phyloP scores from a whole-genome alignment of 2,888 invertebrate genomes.

The Caenorhabditis auriculariae region DNA sequence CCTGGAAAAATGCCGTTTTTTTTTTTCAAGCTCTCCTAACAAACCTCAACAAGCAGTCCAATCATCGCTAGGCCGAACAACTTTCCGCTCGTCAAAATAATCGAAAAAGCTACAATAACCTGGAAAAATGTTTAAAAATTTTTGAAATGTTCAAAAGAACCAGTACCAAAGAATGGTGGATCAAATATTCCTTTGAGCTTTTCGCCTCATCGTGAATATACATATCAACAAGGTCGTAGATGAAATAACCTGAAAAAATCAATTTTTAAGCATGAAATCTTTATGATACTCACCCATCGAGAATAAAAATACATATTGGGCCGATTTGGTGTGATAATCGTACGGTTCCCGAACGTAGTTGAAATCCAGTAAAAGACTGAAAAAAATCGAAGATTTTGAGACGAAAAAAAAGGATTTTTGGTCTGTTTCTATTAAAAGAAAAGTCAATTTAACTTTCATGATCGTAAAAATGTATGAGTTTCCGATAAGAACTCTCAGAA shows the following conservation, averaged over 20 bases:
- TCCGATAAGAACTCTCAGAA: too few relatives aligned
- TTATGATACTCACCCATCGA: conserved; percentile 32
- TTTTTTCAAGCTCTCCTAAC: too few relatives aligned
- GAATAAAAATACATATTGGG: conserved; percentile 47
- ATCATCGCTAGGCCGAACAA: conserved; percentile 50
- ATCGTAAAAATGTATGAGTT: too few relatives aligned
- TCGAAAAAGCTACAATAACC: conserved; percentile 42
- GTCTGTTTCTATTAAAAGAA: too few relatives aligned
- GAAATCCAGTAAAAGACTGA: conserved; percentile 36
- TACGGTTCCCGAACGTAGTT: conserved; percentile 46
- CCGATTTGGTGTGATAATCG: conserved; percentile 35
- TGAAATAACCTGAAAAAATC: conserved; percentile 32
- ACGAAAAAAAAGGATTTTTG: background rate
- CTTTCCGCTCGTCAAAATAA: conserved; percentile 36
- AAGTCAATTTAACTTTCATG: too few relatives aligned
- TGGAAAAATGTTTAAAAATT: conserved; percentile 1
- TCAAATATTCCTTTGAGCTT: conserved; percentile 45
- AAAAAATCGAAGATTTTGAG: conserved; percentile 5
- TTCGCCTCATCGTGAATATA: conserved; percentile 42
- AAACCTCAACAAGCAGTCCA: conserved; percentile 43
- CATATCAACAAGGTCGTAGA: conserved; percentile 49
- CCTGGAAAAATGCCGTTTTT: conserved; percentile 12
- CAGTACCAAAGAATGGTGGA: conserved; percentile 46
- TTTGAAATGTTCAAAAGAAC: background rate
- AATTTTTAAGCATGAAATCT: background rate